A percentile compares a stretch with the other conserved stretches of the same genome.
Conservation (phyloP, 2,888 invertebrate genomes). For the Torymus auratus region DNA sequence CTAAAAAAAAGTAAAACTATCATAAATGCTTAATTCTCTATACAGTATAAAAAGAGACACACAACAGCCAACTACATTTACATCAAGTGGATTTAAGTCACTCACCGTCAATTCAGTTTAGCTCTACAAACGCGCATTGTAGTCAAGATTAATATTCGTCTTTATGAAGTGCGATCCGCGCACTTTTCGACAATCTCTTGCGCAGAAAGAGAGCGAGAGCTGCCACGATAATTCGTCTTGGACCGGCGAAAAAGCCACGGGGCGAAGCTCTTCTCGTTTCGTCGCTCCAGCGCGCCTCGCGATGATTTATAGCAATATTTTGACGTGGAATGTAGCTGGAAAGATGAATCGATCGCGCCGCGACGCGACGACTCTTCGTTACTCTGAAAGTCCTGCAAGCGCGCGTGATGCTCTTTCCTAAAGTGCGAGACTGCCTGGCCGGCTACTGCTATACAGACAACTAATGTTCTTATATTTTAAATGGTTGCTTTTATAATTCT, state of each 20-base stretch:
- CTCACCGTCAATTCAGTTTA: too few species aligned
- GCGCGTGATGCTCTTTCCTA: not conserved
- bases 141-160: conserved; percentile 72
- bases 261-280: conserved; percentile 47
- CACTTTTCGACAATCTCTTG: conserved; percentile 60
- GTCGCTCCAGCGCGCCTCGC: conserved; percentile 62
- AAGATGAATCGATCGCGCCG: conserved; percentile 73
- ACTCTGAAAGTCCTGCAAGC: conserved; percentile 35
- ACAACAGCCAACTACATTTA: too few species aligned
- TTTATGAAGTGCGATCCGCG: conserved; percentile 59
- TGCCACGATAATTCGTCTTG: conserved; percentile 65
- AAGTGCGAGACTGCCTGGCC: not conserved
- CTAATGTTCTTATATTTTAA: too few species aligned
- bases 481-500: too few species aligned
- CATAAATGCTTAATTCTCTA: too few species aligned
- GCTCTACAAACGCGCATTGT: not conserved
- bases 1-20: not conserved
- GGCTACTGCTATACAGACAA: too few species aligned
- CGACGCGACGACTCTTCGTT: conserved; percentile 67
- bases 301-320: conserved; percentile 76
- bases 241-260: conserved; percentile 44
- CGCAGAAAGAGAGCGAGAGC: not conserved
- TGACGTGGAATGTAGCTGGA: conserved; percentile 72
- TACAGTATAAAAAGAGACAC: too few species aligned
- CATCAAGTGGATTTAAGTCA: too few species aligned